Base-by-base conservation (phyloP, 2,113 vertebrate genomes). In the Menidia beryllina region DNA sequence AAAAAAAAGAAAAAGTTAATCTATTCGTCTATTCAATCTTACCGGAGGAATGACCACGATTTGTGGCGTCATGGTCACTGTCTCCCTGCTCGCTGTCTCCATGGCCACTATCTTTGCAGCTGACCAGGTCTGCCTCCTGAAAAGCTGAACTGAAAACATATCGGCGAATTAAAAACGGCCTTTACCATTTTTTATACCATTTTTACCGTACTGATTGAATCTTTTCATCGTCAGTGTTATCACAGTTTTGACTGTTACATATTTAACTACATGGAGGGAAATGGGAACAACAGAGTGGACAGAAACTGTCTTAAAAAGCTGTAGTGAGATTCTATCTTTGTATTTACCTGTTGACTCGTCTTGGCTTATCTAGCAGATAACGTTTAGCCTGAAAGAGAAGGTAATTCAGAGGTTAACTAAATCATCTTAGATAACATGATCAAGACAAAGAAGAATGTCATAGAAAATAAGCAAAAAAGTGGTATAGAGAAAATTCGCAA, bases 41-140 rank as follows among this genome's bases (percentile, higher is more conserved):
- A 99, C 97, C 97, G 75, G 97, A 94, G 83, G 96, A 96, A 91
- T 97, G 96, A 89, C 95, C 97, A 88, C 97, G 95, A 93, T 98
- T 97, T 81, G 96, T 98, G 91, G 97, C 97, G 45, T 99, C 98
- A 57, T 99, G 98, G 90, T 99, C 98, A 69, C 98, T 99, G 92
- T 99, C 98, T 75, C 98, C 97, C 92, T 98, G 97, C 77, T 99
- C 97, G 71, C 97, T 99, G 94, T 99, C 97, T 72, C 97, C 97
- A 38, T 99, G 98, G 75, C 98, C 97, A 72, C 98, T 99, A 95
- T 99, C 98, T 94, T 99, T 99, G 73, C 96, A 99, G 92, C 98
- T 99, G 83, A 99, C 96, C 86, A 98, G 95, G 90, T 98, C 98
- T 51, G 97, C 97, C 90, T 99, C 97, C 92, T 98, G 97, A 93